phyloP scores from a whole-genome alignment of 2,888 invertebrate species.

The Drosophila tripunctata region DNA sequence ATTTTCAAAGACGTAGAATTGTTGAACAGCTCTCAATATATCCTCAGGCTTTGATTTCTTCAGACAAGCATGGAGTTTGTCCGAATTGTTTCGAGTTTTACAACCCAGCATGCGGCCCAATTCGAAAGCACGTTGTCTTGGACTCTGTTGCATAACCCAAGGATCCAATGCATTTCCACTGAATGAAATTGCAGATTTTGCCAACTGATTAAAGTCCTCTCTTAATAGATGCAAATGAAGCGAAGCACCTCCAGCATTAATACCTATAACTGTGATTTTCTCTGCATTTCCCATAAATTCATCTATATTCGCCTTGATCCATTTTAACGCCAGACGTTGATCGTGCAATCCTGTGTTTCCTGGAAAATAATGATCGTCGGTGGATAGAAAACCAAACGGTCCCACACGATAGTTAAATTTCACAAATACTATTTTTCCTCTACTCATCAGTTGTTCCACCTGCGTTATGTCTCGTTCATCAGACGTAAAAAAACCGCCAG shows the following conservation, averaged over 20 bases:
- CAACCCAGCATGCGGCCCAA: conserved; percentile 88
- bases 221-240: conserved; percentile 90
- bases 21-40: background rate
- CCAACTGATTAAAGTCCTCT: conserved; percentile 80
- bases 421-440: conserved; percentile 87
- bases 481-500: conserved; percentile 90
- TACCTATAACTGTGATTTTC: conserved; percentile 88
- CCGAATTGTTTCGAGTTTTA: background rate
- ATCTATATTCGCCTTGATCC: conserved; percentile 50
- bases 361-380: conserved; percentile 88
- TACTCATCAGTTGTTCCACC: conserved; percentile 87
- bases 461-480: too few species aligned
- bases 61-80: conserved; percentile 82
- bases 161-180: conserved; percentile 89
- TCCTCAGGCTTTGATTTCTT: conserved; percentile 76
- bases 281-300: conserved; percentile 85
- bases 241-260: conserved; percentile 90
- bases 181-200: conserved; percentile 84
- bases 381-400: conserved; percentile 90
- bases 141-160: conserved; percentile 85
- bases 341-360: conserved; percentile 56
- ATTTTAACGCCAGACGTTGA: conserved; percentile 50
- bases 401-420: conserved; percentile 90
- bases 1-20: conserved; percentile 85
- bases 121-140: conserved; percentile 86